A percentile compares a stretch with the other conserved stretches of the same genome.
These are phyloP conservation scores for Thelaira solivaga DNA, from an alignment of 2,888 invertebrate genomes.

Conservation along the genomic window DNA sequence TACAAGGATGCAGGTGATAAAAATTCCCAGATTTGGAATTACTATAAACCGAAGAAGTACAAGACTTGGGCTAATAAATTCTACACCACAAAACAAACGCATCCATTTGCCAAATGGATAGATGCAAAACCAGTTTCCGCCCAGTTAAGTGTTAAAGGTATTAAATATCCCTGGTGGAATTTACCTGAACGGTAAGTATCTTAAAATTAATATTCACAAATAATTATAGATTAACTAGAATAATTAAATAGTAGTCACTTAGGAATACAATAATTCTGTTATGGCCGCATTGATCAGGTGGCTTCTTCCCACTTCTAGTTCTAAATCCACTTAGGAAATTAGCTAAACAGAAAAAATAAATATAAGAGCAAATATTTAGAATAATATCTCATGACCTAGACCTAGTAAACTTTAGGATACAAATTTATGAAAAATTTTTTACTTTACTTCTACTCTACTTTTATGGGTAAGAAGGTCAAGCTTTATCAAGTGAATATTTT, in stretches of 20 bases:
- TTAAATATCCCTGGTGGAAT: constrained; percentile 72
- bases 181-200: constrained; percentile 66
- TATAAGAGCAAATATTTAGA: too few relatives aligned
- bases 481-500: too few relatives aligned
- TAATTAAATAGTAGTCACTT: not conserved
- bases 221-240: not conserved
- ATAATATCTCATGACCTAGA: too few relatives aligned
- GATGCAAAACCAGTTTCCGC: not conserved
- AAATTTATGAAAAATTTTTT: too few relatives aligned
- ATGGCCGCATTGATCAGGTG: too few relatives aligned
- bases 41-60: not conserved
- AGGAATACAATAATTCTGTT: too few relatives aligned
- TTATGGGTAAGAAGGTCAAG: too few relatives aligned
- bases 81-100: constrained; percentile 62
- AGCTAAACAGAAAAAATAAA: too few relatives aligned
- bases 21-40: not conserved
- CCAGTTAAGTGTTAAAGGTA: constrained; percentile 12
- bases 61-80: constrained; percentile 62
- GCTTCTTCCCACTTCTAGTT: too few relatives aligned
- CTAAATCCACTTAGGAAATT: too few relatives aligned
- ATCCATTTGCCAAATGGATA: constrained; percentile 68
- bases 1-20: not conserved
- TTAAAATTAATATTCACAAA: not conserved
- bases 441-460: too few relatives aligned
- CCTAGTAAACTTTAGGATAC: too few relatives aligned